Conservation (phyloP, 1,140 invertebrate genomes). For the Conus betulinus region DNA sequence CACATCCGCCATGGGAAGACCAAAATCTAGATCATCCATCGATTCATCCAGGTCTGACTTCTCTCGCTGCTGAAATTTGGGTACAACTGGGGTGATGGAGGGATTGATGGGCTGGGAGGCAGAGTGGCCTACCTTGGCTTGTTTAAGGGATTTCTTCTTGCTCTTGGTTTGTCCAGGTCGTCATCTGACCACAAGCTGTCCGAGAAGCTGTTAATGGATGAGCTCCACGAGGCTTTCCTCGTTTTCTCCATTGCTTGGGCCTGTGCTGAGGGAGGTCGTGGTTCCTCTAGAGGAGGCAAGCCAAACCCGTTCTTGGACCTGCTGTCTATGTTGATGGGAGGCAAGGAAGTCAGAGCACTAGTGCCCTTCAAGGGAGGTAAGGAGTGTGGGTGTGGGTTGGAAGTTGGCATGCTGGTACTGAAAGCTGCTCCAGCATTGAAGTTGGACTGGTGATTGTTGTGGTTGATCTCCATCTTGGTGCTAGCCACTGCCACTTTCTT, state of each 20-base stretch:
- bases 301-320: slow-evolving; percentile 27
- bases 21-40: slow-evolving; percentile 67
- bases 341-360: slow-evolving; percentile 14
- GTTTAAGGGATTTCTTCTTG: slow-evolving; percentile 35
- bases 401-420: neutral
- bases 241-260: slow-evolving; percentile 42
- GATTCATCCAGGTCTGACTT: slow-evolving; percentile 62
- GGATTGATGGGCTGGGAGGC: slow-evolving; percentile 9
- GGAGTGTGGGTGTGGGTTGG: neutral
- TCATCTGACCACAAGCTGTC: slow-evolving; percentile 72
- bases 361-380: slow-evolving; percentile 11
- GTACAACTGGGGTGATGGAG: slow-evolving; percentile 13
- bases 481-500: neutral
- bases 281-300: slow-evolving; percentile 35
- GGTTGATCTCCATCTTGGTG: slow-evolving; percentile 40
- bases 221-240: slow-evolving; percentile 57
- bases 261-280: slow-evolving; percentile 50
- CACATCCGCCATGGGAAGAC: slow-evolving; percentile 67
- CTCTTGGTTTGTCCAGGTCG: slow-evolving; percentile 42
- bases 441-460: slow-evolving; percentile 35
- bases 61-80: slow-evolving; percentile 35
- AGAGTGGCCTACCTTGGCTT: slow-evolving; percentile 28
- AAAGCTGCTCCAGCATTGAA: neutral
- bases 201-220: slow-evolving; percentile 66
- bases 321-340: slow-evolving; percentile 16